Conservation (phyloP, 2,797 vertebrate genomes). For the Hoplostethus atlanticus region DNA sequence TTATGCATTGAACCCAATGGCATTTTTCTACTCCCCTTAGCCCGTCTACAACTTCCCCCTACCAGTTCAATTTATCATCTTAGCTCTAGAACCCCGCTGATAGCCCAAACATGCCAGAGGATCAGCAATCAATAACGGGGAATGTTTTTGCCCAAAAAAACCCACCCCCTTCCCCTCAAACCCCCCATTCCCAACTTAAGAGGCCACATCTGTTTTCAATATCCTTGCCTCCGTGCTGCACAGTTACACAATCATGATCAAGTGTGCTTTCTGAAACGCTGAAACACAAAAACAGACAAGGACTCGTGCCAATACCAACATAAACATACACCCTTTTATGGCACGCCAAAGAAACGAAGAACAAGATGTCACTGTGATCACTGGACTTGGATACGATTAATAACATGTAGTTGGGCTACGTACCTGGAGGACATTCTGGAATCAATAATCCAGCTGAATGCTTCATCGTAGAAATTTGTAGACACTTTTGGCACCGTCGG, state of each 20-base stretch:
- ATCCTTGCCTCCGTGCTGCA: conserved; percentile 78
- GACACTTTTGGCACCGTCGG: conserved; percentile 10
- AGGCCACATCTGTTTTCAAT: conserved; percentile 90
- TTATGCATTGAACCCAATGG: conserved; percentile 19
- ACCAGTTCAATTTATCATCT: conserved; percentile 67
- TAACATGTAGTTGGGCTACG: conserved; percentile 44
- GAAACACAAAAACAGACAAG: conserved; percentile 72
- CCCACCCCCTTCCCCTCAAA: conserved; percentile 10
- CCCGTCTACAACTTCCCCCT: conserved; percentile 25
- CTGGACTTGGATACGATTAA: conserved; percentile 60
- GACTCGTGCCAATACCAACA: conserved; percentile 70
- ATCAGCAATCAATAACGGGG: conserved; percentile 85
- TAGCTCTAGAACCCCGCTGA: conserved; percentile 72
- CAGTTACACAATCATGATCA: conserved; percentile 81
- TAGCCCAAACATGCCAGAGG: conserved; percentile 83
- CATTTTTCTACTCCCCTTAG: conserved; percentile 11
- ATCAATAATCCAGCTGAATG: conserved; percentile 30
- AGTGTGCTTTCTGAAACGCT: conserved; percentile 70
- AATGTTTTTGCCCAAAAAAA: conserved; percentile 72
- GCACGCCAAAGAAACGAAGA: conserved; percentile 71
- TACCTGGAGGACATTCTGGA: conserved; percentile 32
- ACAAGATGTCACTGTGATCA: conserved; percentile 68
- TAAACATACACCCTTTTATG: conserved; percentile 69
- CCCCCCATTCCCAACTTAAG: conserved; percentile 58
- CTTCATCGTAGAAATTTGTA: neutral